Evolutionary conservation across 2,797 vertebrate genomes (phyloP), one percentile per base, ranked within the genome.

Genomic region (Sebastes reedi): DNA sequence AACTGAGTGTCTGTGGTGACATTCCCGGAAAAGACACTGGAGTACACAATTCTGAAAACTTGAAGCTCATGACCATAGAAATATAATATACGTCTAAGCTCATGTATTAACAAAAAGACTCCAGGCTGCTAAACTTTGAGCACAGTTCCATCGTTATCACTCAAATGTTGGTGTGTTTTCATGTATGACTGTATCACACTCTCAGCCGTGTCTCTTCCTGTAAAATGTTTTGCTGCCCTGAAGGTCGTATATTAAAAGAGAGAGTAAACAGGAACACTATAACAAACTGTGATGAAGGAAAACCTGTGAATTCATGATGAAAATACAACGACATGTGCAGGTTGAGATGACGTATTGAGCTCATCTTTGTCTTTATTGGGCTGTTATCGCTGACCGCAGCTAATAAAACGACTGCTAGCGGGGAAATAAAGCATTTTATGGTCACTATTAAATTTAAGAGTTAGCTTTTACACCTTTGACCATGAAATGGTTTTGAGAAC

Each of bases 341-440:
- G 18, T n/a, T 24, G 18, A 75, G 24, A 20, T 61, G 13, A 20
- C 34, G 24, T 54, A 18, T 3, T 7, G 4, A 4, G 39, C 22
- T 20, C 18, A 9, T 68, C 46, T 67, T 30, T 66, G 60, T 24
- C n/a, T 74, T 77, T 72, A 83, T 72, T 50, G 22, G 6, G 6
- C 46, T n/a, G 34, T 77, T 72, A 58, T 27, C 75, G 13, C 42
- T 34, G 59, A 70, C 72, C 11, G 36, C 46, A 54, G 69, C 60
- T 54, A 10, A 72, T 75, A 72, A 75, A 75, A 69, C 14, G 1
- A 55, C 70, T 32, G 24, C 66, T 66, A 56, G 30, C 22, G 20
- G 32, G 8, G 58, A 67, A 58, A 46, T 77, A 32, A 72, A 78
- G 3, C 39, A 32, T 58, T 75, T 78, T 67, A 81, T 73, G 18